Percentiles rank a stretch among this genome's conserved stretches.
phyloP scores from a whole-genome alignment of 2,888 invertebrate species.

The Rhamnusium bicolor region DNA sequence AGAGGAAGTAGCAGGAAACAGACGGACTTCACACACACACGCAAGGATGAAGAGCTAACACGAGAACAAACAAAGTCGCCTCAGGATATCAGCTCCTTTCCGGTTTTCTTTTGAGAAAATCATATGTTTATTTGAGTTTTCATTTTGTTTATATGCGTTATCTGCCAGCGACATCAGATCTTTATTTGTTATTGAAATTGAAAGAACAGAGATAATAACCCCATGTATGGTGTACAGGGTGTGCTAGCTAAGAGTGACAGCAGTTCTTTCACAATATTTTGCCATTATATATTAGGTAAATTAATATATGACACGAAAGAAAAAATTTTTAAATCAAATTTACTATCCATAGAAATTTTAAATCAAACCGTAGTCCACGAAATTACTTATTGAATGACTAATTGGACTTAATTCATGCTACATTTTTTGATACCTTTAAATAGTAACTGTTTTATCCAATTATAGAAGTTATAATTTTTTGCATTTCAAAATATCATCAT shows the following conservation, averaged over 20 bases:
- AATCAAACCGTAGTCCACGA: no score
- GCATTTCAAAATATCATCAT: no score
- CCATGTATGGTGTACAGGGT: not conserved
- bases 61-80: slow-evolving; percentile 12
- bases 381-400: no score
- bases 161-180: slow-evolving; percentile 32
- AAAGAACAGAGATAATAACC: slow-evolving; percentile 3
- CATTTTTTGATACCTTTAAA: no score
- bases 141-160: slow-evolving; percentile 35
- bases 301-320: no score
- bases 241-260: not conserved
- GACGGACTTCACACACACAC: slow-evolving; percentile 33
- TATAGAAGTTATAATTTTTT: no score
- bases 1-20: slow-evolving; percentile 9
- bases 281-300: no score
- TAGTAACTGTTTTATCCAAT: no score
- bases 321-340: no score
- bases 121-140: slow-evolving; percentile 37
- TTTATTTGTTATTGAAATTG: slow-evolving; percentile 15
- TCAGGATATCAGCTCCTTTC: slow-evolving; percentile 11
- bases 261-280: no score
- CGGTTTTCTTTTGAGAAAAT: slow-evolving; percentile 31
- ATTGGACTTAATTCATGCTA: no score
- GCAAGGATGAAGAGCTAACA: slow-evolving; percentile 10
- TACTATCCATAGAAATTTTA: no score